Percentiles rank a stretch among this genome's conserved stretches.
Evolutionary conservation across 2,888 invertebrate species (phyloP).

Genomic region (Choreutis nemorana): DNA sequence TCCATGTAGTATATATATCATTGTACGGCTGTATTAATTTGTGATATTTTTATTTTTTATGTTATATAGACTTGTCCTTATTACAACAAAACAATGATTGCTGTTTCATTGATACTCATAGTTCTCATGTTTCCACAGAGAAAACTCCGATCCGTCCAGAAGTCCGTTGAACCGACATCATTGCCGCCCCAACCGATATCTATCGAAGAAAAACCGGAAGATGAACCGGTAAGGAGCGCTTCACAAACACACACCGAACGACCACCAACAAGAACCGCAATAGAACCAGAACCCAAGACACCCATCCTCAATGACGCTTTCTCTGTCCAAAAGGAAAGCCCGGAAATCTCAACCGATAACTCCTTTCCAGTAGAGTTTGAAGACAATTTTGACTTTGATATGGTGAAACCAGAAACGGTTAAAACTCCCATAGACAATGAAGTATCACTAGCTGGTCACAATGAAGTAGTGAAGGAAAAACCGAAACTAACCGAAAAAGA

Average conservation of each 20-base stretch:
- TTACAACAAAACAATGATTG: too few species aligned
- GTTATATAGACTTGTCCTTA: too few species aligned
- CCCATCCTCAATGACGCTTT: conserved; percentile 18
- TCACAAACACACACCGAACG: conserved; percentile 9
- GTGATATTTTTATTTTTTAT: too few species aligned
- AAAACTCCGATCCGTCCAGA: conserved; percentile 71
- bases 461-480: conserved; percentile 36
- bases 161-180: conserved; percentile 56
- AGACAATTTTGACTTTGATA: conserved; percentile 28
- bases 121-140: conserved; percentile 48
- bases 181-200: conserved; percentile 31
- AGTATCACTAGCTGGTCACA: conserved; percentile 14
- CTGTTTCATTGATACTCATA: neutral
- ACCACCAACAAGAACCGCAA: conserved; percentile 9
- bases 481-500: conserved; percentile 67
- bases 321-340: conserved; percentile 24
- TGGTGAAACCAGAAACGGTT: conserved; percentile 22
- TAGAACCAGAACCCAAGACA: conserved; percentile 19
- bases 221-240: conserved; percentile 17
- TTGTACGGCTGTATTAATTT: too few species aligned
- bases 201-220: conserved; percentile 45
- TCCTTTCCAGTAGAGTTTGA: conserved; percentile 13
- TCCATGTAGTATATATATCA: too few species aligned
- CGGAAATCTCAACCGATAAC: conserved; percentile 33
- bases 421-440: conserved; percentile 24